Percentiles rank a stretch among this genome's conserved stretches.
Conservation (phyloP, 2,113 vertebrate genomes). For the Phalacrocorax carbo region DNA sequence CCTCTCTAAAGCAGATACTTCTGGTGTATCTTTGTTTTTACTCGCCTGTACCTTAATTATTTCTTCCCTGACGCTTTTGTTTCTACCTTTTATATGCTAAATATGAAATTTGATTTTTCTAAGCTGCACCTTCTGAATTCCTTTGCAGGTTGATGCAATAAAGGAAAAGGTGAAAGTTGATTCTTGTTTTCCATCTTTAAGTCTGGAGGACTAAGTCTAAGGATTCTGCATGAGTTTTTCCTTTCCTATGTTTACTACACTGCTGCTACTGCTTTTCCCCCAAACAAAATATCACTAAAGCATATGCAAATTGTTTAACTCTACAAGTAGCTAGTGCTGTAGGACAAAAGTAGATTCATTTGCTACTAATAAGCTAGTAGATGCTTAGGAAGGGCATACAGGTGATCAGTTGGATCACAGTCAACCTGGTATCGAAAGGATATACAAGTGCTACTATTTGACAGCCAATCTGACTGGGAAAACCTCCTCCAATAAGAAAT, state of each 20-base stretch:
- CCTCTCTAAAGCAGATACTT: conserved; percentile 70
- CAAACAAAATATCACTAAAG: conserved; percentile 85
- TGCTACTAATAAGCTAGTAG: conserved; percentile 81
- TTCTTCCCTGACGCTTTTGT: conserved; percentile 78
- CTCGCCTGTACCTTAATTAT: conserved; percentile 70
- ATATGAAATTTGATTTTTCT: conserved; percentile 79
- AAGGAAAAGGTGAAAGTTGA: conserved; percentile 97
- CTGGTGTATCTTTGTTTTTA: conserved; percentile 72
- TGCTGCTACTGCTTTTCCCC: conserved; percentile 88
- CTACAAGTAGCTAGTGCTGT: conserved; percentile 79
- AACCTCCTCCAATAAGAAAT: neutral
- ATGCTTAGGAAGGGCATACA: conserved; percentile 74
- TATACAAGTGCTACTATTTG: neutral
- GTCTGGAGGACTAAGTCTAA: conserved; percentile 94
- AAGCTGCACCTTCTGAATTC: conserved; percentile 99
- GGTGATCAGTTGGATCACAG: conserved; percentile 82
- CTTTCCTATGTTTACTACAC: conserved; percentile 85
- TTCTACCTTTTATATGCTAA: conserved; percentile 86
- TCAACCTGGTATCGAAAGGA: neutral
- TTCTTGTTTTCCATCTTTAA: conserved; percentile 95
- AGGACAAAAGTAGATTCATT: conserved; percentile 76
- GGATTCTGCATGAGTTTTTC: conserved; percentile 91
- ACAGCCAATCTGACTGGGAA: neutral
- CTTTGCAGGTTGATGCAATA: conserved; percentile 98
- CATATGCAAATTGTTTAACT: conserved; percentile 83